phyloP scores from a whole-genome alignment of 2,888 invertebrate species.

The Pimpla rufipes region DNA sequence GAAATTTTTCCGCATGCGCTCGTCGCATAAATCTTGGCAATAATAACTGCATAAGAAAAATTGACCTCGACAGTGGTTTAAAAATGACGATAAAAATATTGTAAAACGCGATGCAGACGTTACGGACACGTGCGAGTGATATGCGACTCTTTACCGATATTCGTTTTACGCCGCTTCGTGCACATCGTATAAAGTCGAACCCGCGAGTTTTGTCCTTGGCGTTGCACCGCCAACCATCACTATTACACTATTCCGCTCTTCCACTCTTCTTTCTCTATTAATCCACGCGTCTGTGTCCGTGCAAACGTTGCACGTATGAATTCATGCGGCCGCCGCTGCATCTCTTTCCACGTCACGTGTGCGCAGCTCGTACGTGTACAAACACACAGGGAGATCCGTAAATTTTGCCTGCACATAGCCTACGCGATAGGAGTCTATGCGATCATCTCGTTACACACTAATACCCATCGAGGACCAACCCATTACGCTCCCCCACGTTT shows the following conservation, averaged over 20 bases:
- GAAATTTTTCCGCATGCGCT: background rate
- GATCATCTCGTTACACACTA: constrained; percentile 57
- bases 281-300: constrained; percentile 9
- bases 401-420: constrained; percentile 3
- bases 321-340: constrained; percentile 27
- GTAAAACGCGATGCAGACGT: background rate
- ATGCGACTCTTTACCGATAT: constrained; percentile 7
- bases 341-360: constrained; percentile 37
- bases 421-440: constrained; percentile 8
- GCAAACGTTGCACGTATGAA: constrained; percentile 4
- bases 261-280: constrained; percentile 45
- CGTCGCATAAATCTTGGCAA: background rate
- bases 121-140: background rate
- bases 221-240: constrained; percentile 32
- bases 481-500: constrained; percentile 51
- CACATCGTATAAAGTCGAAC: constrained; percentile 27
- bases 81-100: background rate
- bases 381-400: constrained; percentile 7
- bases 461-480: constrained; percentile 52
- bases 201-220: constrained; percentile 35
- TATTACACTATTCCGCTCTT: constrained; percentile 23
- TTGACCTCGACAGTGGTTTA: background rate
- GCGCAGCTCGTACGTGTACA: background rate
- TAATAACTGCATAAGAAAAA: background rate
- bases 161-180: constrained; percentile 5